Base-by-base conservation (phyloP, 2,113 vertebrate genomes). In the Eptatretus burgeri region DNA sequence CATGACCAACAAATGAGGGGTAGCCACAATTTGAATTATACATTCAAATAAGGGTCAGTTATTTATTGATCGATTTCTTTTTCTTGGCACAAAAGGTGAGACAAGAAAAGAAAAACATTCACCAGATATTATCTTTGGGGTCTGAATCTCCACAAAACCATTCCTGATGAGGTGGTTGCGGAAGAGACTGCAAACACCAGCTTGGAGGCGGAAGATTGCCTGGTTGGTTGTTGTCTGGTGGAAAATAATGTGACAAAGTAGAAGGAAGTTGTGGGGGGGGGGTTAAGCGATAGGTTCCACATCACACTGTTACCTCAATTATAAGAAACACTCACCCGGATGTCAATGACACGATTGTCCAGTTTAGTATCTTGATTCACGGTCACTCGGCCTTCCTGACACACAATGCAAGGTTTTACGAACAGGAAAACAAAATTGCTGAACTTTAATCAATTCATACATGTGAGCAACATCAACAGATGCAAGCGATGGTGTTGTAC, bases 61-160 rank as follows among this genome's bases (percentile, higher is more conserved):
- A n/a, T n/a, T n/a, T n/a, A n/a, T n/a, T n/a, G n/a, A n/a, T n/a
- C n/a, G n/a, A n/a, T n/a, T n/a, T 41, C 7, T 41, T 41, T 41
- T 41, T 41, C 27, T 41, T 41, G 3, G 27, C 27, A 41, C 3
- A 41, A 41, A 20, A n/a, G 66, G 52, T 63, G 66, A 65, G 65
- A 9, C 50, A 64, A 66, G 64, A 53, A 67, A 19, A 64, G 13
- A n/a, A 41, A 68, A 64, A 51, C 14, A 51, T 51, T 64, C 79
- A 94, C 88, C 89, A 73, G 89, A 94, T 74, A 96, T 94, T 66
- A 96, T 95, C 79, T 94, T 94, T 62, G 85, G 88, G 67, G 86
- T 94, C 71, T 95, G 91, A 73, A 95, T 88, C 78, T 96, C 85
- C 76, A 93, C 80, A 75, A 95, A 96, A 71, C 81, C 84, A 71